Evolutionary conservation across 2,797 vertebrate species (phyloP).

Genomic region (Denticeps clupeoides): DNA sequence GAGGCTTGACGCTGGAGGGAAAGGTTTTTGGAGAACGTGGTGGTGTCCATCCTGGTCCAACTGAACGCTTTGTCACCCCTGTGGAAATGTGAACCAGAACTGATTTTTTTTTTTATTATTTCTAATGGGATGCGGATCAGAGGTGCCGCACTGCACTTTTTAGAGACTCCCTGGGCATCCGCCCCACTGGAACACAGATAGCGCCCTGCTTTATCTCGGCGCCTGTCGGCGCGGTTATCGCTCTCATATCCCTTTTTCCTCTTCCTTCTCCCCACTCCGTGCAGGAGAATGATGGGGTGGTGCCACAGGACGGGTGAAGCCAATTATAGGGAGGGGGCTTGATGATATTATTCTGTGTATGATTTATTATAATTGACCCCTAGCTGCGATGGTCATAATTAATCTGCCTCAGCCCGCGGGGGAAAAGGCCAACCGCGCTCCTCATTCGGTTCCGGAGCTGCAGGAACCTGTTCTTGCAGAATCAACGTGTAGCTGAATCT

Average conservation of each 20-base stretch:
- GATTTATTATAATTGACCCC: conserved; percentile 58
- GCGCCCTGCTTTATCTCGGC: not conserved
- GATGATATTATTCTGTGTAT: conserved; percentile 51
- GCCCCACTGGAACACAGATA: too few species aligned
- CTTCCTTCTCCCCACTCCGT: conserved; percentile 22
- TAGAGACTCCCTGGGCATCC: too few species aligned
- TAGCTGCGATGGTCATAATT: conserved; percentile 46
- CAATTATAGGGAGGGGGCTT: conserved; percentile 46
- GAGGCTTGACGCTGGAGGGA: too few species aligned
- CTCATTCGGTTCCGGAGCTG: not conserved
- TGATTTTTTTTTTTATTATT: too few species aligned
- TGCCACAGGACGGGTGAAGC: conserved; percentile 42
- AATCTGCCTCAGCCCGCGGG: conserved; percentile 37
- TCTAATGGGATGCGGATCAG: too few species aligned
- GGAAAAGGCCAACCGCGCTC: conserved; percentile 36
- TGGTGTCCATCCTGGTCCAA: too few species aligned
- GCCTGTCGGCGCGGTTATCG: conserved; percentile 12
- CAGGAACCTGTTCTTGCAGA: not conserved
- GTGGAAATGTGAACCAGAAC: too few species aligned
- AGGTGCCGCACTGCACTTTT: too few species aligned
- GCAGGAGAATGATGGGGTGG: conserved; percentile 45
- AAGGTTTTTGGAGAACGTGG: too few species aligned
- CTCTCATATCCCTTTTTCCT: conserved; percentile 16
- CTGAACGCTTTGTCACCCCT: too few species aligned
- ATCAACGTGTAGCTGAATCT: not conserved